phyloP scores from a whole-genome alignment of 2,888 invertebrate genomes.

The Melinaea marsaeus region DNA sequence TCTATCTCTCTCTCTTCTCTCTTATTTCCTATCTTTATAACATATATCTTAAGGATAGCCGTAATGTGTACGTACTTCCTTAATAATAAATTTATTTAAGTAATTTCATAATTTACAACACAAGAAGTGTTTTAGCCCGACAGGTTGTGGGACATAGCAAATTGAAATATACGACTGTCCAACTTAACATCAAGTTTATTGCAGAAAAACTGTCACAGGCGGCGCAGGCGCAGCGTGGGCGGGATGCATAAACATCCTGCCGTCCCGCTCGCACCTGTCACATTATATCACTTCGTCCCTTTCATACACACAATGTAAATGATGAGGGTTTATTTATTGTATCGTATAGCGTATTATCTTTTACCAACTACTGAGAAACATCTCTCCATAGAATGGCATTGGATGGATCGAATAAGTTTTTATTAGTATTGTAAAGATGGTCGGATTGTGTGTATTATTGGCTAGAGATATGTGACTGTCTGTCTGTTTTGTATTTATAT shows the following conservation, averaged over 20 bases:
- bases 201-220: slow-evolving; percentile 57
- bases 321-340: slow-evolving; percentile 61
- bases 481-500: slow-evolving; percentile 8
- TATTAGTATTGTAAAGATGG: slow-evolving; percentile 17
- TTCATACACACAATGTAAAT: slow-evolving; percentile 51
- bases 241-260: slow-evolving; percentile 51
- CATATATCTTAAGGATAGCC: not conserved
- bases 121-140: slow-evolving; percentile 12
- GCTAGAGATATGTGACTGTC: slow-evolving; percentile 14
- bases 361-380: slow-evolving; percentile 33
- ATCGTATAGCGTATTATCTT: slow-evolving; percentile 42
- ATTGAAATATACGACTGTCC: slow-evolving; percentile 27
- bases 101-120: slow-evolving; percentile 22
- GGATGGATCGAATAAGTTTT: slow-evolving; percentile 31
- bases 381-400: slow-evolving; percentile 22
- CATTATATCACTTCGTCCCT: slow-evolving; percentile 16
- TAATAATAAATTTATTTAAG: not conserved
- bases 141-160: slow-evolving; percentile 20
- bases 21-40: slow-evolving; percentile 1
- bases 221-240: slow-evolving; percentile 49
- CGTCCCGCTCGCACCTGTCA: slow-evolving; percentile 40
- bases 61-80: not conserved
- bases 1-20: not conserved
- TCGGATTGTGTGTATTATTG: slow-evolving; percentile 11
- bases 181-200: slow-evolving; percentile 42